Conservation (phyloP, 2,113 vertebrate genomes). For the Sinocyclocheilus anophthalmus region DNA sequence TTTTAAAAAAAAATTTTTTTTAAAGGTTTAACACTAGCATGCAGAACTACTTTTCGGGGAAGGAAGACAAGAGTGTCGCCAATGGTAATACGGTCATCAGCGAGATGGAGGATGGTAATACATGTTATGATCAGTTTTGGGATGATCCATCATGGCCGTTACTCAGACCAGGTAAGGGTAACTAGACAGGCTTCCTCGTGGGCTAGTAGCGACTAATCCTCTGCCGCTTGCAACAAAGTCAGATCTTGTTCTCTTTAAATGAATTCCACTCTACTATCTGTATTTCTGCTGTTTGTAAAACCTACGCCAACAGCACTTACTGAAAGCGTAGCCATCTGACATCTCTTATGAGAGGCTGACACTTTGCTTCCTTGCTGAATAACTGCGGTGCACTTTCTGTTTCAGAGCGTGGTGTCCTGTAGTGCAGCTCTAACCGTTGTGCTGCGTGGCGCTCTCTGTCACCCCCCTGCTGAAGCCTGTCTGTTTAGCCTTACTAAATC, state of each 20-base stretch:
- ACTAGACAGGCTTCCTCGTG: constrained; percentile 81
- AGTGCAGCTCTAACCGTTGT: constrained; percentile 37
- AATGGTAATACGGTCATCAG: constrained; percentile 82
- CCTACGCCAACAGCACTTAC: constrained; percentile 23
- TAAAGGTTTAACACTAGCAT: constrained; percentile 82
- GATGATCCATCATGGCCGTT: constrained; percentile 86
- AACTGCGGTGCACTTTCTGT: constrained; percentile 25
- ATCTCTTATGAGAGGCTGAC: neutral
- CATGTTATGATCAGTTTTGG: constrained; percentile 75
- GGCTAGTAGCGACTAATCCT: constrained; percentile 23
- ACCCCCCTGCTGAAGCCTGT: constrained; percentile 75
- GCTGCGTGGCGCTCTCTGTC: constrained; percentile 20
- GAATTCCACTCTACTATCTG: constrained; percentile 21
- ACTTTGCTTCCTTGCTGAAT: constrained; percentile 42
- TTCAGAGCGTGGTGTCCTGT: constrained; percentile 19
- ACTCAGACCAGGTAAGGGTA: constrained; percentile 86
- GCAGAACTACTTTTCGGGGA: constrained; percentile 67
- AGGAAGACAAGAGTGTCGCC: constrained; percentile 73
- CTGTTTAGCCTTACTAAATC: constrained; percentile 84
- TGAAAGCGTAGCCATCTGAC: neutral
- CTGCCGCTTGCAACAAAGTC: constrained; percentile 18
- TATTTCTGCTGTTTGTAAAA: constrained; percentile 34
- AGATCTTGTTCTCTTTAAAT: constrained; percentile 29
- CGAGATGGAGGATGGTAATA: constrained; percentile 88
- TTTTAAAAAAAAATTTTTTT: neutral